These are phyloP conservation scores for Chrysolina haemoptera DNA, from an alignment of 2,888 invertebrate species.

Conservation along the genomic window DNA sequence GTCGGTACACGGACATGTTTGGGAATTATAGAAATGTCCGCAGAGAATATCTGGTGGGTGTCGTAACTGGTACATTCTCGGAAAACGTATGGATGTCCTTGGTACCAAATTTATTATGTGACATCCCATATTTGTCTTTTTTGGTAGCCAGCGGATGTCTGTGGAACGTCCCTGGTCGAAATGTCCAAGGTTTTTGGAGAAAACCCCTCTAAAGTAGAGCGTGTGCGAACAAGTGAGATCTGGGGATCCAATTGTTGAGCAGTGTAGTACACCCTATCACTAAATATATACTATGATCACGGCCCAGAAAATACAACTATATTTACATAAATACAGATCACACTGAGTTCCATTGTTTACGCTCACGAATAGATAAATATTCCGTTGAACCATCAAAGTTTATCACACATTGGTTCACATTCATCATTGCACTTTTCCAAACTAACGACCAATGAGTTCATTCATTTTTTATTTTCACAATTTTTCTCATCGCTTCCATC, in stretches of 20 bases:
- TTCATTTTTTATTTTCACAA: constrained; percentile 66
- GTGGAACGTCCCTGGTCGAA: too few relatives aligned
- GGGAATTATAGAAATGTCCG: too few relatives aligned
- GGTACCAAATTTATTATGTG: too few relatives aligned
- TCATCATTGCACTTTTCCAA: neutral
- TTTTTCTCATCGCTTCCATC: constrained; percentile 82
- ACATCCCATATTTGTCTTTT: too few relatives aligned
- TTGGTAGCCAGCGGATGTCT: too few relatives aligned
- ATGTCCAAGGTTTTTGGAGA: too few relatives aligned
- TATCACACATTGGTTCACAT: neutral
- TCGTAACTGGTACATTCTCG: too few relatives aligned
- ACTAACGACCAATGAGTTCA: constrained; percentile 11
- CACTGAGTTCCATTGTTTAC: constrained; percentile 24
- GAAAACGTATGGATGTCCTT: too few relatives aligned
- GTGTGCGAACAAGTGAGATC: too few relatives aligned
- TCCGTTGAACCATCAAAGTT: neutral
- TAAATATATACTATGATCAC: constrained; percentile 22
- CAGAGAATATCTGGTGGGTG: too few relatives aligned
- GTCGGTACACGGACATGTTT: too few relatives aligned
- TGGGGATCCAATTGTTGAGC: neutral
- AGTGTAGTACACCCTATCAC: neutral
- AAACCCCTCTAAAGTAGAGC: too few relatives aligned
- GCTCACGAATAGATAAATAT: constrained; percentile 21
- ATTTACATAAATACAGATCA: constrained; percentile 27
- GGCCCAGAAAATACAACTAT: constrained; percentile 31